A percentile compares a stretch with the other conserved stretches of the same genome.
phyloP scores from a whole-genome alignment of 2,888 invertebrate species.

The Tubulanus polymorphus region DNA sequence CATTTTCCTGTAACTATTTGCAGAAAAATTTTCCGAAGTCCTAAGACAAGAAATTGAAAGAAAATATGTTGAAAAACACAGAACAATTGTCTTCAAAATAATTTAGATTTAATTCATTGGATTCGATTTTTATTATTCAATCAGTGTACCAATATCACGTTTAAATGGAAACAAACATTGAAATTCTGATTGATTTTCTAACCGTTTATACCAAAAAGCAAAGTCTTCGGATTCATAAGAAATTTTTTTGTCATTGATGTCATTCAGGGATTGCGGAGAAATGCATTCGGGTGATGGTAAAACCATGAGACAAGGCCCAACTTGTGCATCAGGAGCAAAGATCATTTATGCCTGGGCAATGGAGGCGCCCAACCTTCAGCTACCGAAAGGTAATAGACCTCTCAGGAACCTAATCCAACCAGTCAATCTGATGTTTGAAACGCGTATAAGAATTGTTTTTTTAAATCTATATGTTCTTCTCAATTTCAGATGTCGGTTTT shows the following conservation, averaged over 20 bases:
- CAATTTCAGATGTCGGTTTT: slow-evolving; percentile 57
- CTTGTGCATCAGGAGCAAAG: slow-evolving; percentile 41
- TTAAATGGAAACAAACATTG: no score
- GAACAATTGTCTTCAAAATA: no score
- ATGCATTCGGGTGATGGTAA: slow-evolving; percentile 29
- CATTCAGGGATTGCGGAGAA: slow-evolving; percentile 57
- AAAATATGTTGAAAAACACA: no score
- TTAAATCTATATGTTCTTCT: neutral
- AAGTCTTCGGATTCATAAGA: neutral
- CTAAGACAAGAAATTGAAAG: no score
- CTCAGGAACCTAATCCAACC: neutral
- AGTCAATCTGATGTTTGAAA: neutral
- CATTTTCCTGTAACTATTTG: no score
- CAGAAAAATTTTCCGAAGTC: no score
- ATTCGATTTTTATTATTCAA: no score
- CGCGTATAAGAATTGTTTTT: neutral
- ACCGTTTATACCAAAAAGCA: neutral
- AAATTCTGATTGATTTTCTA: neutral
- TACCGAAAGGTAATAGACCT: slow-evolving; percentile 53
- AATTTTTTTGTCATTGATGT: neutral
- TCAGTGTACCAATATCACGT: no score
- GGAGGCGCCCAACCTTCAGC: slow-evolving; percentile 58
- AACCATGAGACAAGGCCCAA: slow-evolving; percentile 26
- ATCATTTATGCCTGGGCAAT: slow-evolving; percentile 63
- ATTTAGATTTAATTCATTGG: no score